Evolutionary conservation across 2,888 invertebrate genomes (phyloP), one percentile per base, ranked within the genome.

Genomic region (Eurois occulta): DNA sequence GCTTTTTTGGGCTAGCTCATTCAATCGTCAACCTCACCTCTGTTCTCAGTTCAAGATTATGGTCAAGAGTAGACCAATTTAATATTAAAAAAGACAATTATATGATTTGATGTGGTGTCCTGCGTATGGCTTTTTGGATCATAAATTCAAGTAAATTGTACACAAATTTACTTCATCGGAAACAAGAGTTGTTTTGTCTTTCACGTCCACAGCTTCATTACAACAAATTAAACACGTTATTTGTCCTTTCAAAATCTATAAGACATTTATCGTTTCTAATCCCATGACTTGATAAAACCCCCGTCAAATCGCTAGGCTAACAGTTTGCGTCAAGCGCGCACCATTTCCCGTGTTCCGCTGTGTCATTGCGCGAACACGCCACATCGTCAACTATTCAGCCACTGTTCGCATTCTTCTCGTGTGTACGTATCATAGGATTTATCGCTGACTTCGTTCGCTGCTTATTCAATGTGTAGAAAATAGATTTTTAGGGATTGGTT

Each of bases 301-400:
- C 0, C 13, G 13, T 65, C 75, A 65, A 81, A 80, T 81, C 85
- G 86, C 86, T 72, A 46, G 48, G 66, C 77, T 28, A 72, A 35
- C 73, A 65, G 55, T 80, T 88, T 87, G 84, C 35, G 71, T 84
- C 88, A 86, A 71, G 55, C 78, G 70, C 76, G 71, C 77, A 75
- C 88, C 91, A 90, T 91, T 91, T 92, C 89, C 91, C 87, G 83
- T 86, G 86, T 86, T 89, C 81, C 86, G 85, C 86, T 84, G 87
- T 89, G 90, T 90, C 91, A 87, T 79, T 87, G 86, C 79, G 81
- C 85, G 87, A 83, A 89, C 89, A 89, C 89, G 90, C 88, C 89
- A 87, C 89, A 84, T 81, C 89, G 88, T 87, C 87, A 87, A 88
- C 87, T 84, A 87, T 88, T 87, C 86, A 86, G 81, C 77, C 65